A percentile compares a stretch with the other conserved stretches of the same genome.
These are phyloP conservation scores for Synodontis membranacea DNA, from an alignment of 2,113 vertebrate species.

Conservation along the genomic window DNA sequence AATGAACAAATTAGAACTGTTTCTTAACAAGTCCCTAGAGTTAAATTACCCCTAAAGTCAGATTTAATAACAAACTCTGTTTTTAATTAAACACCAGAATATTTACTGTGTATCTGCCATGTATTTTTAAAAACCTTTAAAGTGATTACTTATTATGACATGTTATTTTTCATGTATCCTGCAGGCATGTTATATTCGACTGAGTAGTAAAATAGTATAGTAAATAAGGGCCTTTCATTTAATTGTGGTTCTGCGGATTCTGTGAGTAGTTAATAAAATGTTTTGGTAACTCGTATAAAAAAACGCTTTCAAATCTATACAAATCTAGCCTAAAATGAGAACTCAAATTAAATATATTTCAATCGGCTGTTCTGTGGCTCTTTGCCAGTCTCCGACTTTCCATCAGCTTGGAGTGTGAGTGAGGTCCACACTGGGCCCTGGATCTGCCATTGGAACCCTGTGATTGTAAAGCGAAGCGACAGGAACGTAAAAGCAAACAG, in stretches of 20 bases:
- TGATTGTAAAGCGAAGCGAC: constrained; percentile 57
- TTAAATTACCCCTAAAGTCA: neutral
- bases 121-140: neutral
- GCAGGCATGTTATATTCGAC: neutral
- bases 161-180: neutral
- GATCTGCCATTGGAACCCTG: constrained; percentile 38
- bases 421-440: constrained; percentile 26
- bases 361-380: neutral
- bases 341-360: neutral
- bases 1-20: neutral
- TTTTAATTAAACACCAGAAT: neutral
- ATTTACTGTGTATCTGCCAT: neutral
- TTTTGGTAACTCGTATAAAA: neutral
- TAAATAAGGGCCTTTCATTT: neutral
- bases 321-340: neutral
- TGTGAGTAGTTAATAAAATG: neutral
- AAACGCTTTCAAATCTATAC: neutral
- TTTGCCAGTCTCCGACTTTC: neutral
- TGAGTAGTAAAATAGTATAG: neutral
- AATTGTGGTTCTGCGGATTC: neutral
- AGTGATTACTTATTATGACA: neutral
- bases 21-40: neutral
- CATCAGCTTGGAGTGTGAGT: constrained; percentile 13
- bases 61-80: neutral
- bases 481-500: constrained; percentile 56